These are phyloP conservation scores for Geophilus truncorum DNA, from an alignment of 2,888 invertebrate species.

Conservation along the genomic window DNA sequence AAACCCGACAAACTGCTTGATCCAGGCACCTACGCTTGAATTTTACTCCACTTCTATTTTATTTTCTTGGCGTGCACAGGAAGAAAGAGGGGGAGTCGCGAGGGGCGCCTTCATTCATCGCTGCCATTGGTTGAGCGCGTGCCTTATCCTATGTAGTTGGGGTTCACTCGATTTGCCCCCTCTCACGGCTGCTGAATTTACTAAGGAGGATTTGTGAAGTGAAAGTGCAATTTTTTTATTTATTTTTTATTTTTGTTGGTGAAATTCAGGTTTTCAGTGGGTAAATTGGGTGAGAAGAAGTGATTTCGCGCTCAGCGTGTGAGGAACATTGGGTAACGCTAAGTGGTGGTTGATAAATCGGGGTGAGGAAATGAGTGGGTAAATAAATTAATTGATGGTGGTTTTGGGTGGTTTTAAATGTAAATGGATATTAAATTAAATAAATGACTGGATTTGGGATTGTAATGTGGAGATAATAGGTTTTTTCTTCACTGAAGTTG, in stretches of 20 bases:
- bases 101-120: not conserved
- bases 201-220: not conserved
- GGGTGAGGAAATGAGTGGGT: too few species aligned
- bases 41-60: not conserved
- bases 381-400: too few species aligned
- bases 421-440: too few species aligned
- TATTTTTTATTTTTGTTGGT: not conserved
- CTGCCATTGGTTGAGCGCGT: conserved; percentile 8
- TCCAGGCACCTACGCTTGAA: conserved; percentile 6
- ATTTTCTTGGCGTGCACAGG: not conserved
- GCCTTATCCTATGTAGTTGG: not conserved
- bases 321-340: not conserved
- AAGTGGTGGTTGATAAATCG: not conserved
- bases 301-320: too few species aligned
- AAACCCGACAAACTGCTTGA: conserved; percentile 33
- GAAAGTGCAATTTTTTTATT: not conserved
- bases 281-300: not conserved
- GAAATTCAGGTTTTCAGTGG: not conserved
- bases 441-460: too few species aligned
- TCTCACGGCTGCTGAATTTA: not conserved
- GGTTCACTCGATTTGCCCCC: not conserved
- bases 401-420: not conserved
- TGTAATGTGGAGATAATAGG: too few species aligned
- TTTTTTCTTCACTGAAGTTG: too few species aligned
- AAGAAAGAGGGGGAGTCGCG: not conserved